Base-by-base conservation (phyloP, 1,140 invertebrate genomes). In the Sminthurinus signatus region DNA sequence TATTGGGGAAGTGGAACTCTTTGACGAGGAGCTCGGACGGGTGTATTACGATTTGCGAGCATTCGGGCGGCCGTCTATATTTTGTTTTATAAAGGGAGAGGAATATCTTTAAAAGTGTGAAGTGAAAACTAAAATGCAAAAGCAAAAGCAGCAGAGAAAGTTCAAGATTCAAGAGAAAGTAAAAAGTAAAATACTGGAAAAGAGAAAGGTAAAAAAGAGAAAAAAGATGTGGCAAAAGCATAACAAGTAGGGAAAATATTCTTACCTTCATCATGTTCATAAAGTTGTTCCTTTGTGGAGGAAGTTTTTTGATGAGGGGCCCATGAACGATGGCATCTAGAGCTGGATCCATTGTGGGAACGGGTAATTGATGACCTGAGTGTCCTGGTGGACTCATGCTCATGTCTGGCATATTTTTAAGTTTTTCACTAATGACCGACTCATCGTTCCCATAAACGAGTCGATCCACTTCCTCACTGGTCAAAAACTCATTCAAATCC, bases 331-430 rank as follows among this genome's bases (percentile, higher is more conserved):
- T 23, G 42, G 27, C 19, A 43, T 57, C 31, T n/a, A 71, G 60
- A 59, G 55, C 54, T 25, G 69, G 69, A 60, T 71, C 69, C 64
- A 71, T 65, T 55, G 69, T 68, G 29, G 70, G 70, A 1, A 71
- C 54, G 12, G 68, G 64, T 15, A 64, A 42, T 28, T 43, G 42
- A 28, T 61, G 62, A 15, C 64, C 27, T 0, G 25, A 4, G n/a
- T 23, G 25, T n/a, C 44, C 60, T 4, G 70, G 70, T 14, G 63
- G 56, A 10, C 28, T 57, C 52, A 68, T 63, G 27, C 36, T 42
- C 32, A 36, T 55, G 25, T 64, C 57, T 17, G 70, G 70, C 12
- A 71, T 32, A 29, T 68, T 60, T 42, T 61, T 55, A 17, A 71
- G 54, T 42, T 71, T 71, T 29, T 64, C 61, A 39, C 50, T 62